Evolutionary conservation across 2,888 invertebrate genomes (phyloP), one percentile per base, ranked within the genome.

Genomic region (Stomorhina lunata): DNA sequence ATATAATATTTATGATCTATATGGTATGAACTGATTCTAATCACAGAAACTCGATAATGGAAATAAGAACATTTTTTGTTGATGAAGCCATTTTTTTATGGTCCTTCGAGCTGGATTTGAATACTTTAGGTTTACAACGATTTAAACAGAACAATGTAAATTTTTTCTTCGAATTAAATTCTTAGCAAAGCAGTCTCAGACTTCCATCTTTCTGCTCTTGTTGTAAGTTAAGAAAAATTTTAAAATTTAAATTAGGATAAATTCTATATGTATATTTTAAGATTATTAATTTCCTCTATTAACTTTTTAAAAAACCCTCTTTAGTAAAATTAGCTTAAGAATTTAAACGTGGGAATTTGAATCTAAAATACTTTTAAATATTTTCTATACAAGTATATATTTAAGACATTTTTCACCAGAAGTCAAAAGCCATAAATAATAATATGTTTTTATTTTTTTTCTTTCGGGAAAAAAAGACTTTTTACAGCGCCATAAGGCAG

Each of bases 341-440:
- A 40, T 32, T 29, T 45, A 5, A 57, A 50, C 48, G 59, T 76
- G 81, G 71, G 76, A 76, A 72, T 48, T 63, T 73, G 4, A 59
- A 53, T 7, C 6, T 0, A 34, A 55, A 27, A 50, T 59, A 40
- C 3, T 17, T 53, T 48, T 59, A n/a, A 27, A 63, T 50, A n/a
- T n/a, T n/a, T n/a, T n/a, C n/a, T n/a, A n/a, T n/a, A n/a, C n/a
- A n/a, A n/a, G n/a, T n/a, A n/a, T n/a, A 37, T 68, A 20, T 53
- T 48, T 61, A n/a, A 15, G 37, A 2, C 25, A 17, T 10, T 37
- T 40, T 40, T 71, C 34, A 48, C 12, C 20, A 55, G 50, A 80
- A 71, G 32, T 37, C 22, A 72, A 73, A 80, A 77, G 34, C 45
- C 65, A 77, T 72, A 61, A 81, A 81, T 61, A 77, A 43, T 45